phyloP scores from a whole-genome alignment of 2,888 invertebrate species.

The Syrphus vitripennis region DNA sequence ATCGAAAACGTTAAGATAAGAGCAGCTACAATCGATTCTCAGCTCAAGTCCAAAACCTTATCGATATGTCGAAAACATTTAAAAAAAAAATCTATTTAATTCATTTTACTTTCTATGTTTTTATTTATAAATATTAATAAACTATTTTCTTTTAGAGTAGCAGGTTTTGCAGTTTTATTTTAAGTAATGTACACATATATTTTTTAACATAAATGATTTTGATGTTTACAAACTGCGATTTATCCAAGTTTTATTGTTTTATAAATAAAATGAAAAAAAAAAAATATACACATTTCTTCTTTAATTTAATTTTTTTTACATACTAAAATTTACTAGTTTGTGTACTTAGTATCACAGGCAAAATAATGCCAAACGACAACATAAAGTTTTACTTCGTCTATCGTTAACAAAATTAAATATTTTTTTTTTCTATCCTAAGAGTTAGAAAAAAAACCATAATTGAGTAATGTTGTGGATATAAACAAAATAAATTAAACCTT shows the following conservation, averaged over 20 bases:
- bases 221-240: background rate
- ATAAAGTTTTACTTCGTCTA: conserved; percentile 20
- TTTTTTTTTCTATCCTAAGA: background rate
- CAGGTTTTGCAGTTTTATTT: background rate
- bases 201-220: background rate
- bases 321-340: conserved; percentile 33
- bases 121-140: background rate
- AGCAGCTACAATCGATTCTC: too few relatives aligned
- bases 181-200: background rate
- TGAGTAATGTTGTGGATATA: background rate
- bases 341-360: conserved; percentile 62
- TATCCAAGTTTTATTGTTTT: conserved; percentile 6
- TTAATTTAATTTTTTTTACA: background rate
- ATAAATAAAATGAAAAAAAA: conserved; percentile 53
- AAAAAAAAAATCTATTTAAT: too few relatives aligned
- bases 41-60: too few relatives aligned
- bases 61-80: too few relatives aligned
- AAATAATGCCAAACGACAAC: conserved; percentile 47
- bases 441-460: background rate
- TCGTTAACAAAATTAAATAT: conserved; percentile 35
- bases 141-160: background rate
- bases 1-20: too few relatives aligned
- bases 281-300: conserved; percentile 32
- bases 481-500: background rate
- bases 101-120: background rate